These are phyloP conservation scores for Nerophis lumbriciformis DNA, from an alignment of 2,113 vertebrate species.

Conservation along the genomic window DNA sequence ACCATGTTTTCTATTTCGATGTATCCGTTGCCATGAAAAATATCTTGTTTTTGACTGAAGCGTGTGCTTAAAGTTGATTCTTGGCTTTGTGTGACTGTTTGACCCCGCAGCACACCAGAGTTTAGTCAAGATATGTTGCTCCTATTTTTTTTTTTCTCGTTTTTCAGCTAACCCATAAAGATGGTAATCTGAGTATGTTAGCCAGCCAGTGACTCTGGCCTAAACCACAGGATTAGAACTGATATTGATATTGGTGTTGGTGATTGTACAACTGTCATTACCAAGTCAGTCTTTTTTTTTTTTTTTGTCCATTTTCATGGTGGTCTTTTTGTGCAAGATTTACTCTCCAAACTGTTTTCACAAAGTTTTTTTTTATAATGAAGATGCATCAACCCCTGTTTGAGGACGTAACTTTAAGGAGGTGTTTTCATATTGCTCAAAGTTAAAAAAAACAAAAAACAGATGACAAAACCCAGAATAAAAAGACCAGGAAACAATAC, in stretches of 20 bases:
- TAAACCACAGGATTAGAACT: background rate
- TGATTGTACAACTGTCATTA: background rate
- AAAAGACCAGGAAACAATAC: too few species aligned
- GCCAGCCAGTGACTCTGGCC: background rate
- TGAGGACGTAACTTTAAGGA: too few species aligned
- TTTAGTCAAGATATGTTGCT: background rate
- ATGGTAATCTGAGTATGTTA: background rate
- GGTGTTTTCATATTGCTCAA: too few species aligned
- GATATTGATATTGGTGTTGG: background rate
- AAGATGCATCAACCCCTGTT: too few species aligned
- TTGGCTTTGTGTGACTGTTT: conserved; percentile 3
- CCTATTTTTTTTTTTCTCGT: background rate
- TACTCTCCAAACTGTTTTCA: background rate
- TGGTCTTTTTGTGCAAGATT: background rate
- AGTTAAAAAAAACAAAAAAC: too few species aligned
- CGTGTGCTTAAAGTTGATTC: background rate
- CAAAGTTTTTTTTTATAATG: background rate
- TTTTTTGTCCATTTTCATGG: background rate
- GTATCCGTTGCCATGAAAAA: conserved; percentile 3
- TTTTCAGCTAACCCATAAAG: background rate
- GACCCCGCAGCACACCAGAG: background rate
- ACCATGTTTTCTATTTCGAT: conserved; percentile 1
- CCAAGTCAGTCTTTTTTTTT: background rate
- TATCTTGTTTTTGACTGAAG: background rate
- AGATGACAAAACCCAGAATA: too few species aligned